Evolutionary conservation across 2,113 vertebrate species (phyloP).

Genomic region (Myotis davidii): DNA sequence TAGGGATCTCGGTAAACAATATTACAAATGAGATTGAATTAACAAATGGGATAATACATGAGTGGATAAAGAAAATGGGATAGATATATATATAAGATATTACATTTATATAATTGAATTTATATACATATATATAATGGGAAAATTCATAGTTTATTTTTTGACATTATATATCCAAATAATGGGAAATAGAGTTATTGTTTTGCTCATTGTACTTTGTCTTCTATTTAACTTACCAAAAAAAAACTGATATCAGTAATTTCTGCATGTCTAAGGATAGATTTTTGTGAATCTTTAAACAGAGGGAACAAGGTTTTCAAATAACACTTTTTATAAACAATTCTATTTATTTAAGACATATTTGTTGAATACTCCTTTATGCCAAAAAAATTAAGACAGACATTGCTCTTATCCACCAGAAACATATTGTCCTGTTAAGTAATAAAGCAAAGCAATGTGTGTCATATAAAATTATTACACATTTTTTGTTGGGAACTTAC

Average conservation of each 20-base stretch:
- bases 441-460: background rate
- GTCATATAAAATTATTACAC: background rate
- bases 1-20: background rate
- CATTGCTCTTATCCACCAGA: background rate
- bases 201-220: background rate
- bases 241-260: conserved; percentile 18
- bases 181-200: background rate
- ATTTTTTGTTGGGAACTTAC: background rate
- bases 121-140: background rate
- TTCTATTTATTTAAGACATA: background rate
- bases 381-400: background rate
- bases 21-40: background rate
- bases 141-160: background rate
- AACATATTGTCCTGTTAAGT: background rate
- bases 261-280: background rate
- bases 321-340: background rate
- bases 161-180: background rate
- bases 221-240: background rate
- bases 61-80: no score
- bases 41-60: background rate
- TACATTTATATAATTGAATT: no score
- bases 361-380: background rate
- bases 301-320: background rate
- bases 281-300: conserved; percentile 5
- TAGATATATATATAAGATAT: no score